These are phyloP conservation scores for Laticauda laticaudata DNA, from an alignment of 2,113 vertebrate species.

Conservation along the genomic window DNA sequence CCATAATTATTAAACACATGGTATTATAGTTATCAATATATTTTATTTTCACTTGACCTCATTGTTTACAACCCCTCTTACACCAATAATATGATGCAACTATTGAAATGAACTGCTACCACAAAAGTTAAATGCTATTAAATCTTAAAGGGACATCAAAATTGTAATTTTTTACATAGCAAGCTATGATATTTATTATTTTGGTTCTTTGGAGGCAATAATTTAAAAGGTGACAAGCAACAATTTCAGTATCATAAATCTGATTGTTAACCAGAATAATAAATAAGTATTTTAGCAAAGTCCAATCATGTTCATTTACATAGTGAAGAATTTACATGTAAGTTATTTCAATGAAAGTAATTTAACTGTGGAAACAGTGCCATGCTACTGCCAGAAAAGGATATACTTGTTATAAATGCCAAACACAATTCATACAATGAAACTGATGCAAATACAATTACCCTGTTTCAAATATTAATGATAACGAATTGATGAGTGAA, in stretches of 20 bases:
- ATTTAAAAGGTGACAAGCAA: not conserved
- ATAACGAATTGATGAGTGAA: not conserved
- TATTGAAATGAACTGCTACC: not conserved
- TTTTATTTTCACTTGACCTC: not conserved
- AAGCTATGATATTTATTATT: not conserved
- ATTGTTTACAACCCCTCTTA: not conserved
- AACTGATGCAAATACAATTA: not conserved
- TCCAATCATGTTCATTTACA: not conserved
- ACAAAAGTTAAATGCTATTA: not conserved
- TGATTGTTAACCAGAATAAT: not conserved
- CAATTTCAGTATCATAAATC: not conserved
- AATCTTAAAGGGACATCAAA: not conserved
- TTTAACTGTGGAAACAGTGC: slow-evolving; percentile 17
- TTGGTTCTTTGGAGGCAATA: not conserved
- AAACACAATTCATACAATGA: not conserved
- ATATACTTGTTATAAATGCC: slow-evolving; percentile 11
- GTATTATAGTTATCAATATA: not conserved
- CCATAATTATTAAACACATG: not conserved
- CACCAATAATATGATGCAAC: not conserved
- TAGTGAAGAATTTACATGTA: slow-evolving; percentile 21
- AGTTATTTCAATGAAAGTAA: slow-evolving; percentile 40
- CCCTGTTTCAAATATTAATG: not conserved
- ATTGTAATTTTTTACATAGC: not conserved
- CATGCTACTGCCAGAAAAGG: slow-evolving; percentile 11
- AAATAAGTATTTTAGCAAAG: slow-evolving; percentile 15